Conservation (phyloP, 2,113 vertebrate species). For the Amazona vittata region DNA sequence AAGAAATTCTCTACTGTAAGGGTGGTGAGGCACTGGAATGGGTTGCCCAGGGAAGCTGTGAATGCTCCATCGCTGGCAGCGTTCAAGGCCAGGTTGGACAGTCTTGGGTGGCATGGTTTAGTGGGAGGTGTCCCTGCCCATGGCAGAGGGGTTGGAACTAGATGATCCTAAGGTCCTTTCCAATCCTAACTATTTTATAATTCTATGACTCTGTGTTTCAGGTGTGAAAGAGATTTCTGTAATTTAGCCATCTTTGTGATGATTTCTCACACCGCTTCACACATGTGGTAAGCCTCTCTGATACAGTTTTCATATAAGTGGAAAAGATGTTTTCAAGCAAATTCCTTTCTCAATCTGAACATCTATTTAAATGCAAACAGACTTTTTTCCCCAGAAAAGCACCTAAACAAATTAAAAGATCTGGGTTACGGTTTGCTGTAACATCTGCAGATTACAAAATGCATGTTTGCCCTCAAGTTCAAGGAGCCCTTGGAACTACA, state of each 20-base stretch:
- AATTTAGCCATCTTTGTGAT: neutral
- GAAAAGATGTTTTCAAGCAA: constrained; percentile 45
- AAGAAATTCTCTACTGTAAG: too few species aligned
- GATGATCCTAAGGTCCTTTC: too few species aligned
- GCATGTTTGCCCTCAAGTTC: constrained; percentile 53
- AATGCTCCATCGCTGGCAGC: too few species aligned
- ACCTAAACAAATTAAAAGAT: constrained; percentile 53
- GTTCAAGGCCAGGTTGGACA: too few species aligned
- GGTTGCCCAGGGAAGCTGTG: too few species aligned
- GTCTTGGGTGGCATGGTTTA: too few species aligned
- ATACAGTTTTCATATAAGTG: constrained; percentile 26
- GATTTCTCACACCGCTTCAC: neutral
- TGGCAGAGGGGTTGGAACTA: too few species aligned
- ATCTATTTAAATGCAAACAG: constrained; percentile 54
- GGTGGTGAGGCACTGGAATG: too few species aligned
- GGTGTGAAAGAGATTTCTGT: neutral
- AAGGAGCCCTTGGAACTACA: constrained; percentile 55
- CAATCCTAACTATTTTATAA: too few species aligned
- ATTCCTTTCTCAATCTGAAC: constrained; percentile 39
- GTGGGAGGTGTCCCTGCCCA: too few species aligned
- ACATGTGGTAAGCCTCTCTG: neutral
- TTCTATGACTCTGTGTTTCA: neutral
- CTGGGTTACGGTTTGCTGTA: constrained; percentile 53
- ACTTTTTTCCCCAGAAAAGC: neutral
- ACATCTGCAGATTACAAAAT: constrained; percentile 46